Evolutionary conservation across 2,888 invertebrate species (phyloP), one percentile per base, ranked within the genome.

Genomic region (Gibbula magus): DNA sequence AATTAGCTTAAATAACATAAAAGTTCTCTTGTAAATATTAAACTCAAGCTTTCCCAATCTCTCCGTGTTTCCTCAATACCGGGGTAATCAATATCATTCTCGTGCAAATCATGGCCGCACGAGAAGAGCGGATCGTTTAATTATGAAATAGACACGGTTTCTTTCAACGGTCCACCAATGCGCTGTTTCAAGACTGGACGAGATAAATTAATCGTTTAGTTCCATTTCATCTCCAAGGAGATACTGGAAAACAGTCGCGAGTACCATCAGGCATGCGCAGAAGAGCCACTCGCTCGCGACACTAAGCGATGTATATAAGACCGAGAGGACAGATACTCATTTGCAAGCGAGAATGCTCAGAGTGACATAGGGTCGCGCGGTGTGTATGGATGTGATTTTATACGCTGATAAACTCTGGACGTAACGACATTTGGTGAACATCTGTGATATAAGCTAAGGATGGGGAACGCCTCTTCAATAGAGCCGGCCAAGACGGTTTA

Each of bases 391-490:
- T 25, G 61, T 22, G 61, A 29, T 61, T 29, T 61, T 61, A 4
- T 61, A 45, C 45, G 22, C 16, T 25, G 25, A 29, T 25, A 25
- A 20, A 61, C 61, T 2, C 61, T 61, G 22, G 22, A 22, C 4
- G 29, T 25, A 25, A 18, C n/a, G 25, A n/a, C n/a, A n/a, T 39
- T n/a, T 56, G 32, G 29, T 61, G 25, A 51, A 7, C 8, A 45
- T 20, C 39, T 22, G 73, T 25, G 45, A 51, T 29, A 20, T 18
- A 10, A 25, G 2, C 20, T 20, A 20, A 81, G 70, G n/a, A 91
- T 91, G 91, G 91, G 91, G 10, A 91, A 90, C 87, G 91, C 89
- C 1, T 90, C 91, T 5, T 90, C 90, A 0, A 86, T 91, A 10
- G 91, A 91, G 18, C 83, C 87, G 0, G 87, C 89, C 13, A 88